These are phyloP conservation scores for Corythornis madagascariensis DNA, from an alignment of 2,113 vertebrate species.

Conservation along the genomic window DNA sequence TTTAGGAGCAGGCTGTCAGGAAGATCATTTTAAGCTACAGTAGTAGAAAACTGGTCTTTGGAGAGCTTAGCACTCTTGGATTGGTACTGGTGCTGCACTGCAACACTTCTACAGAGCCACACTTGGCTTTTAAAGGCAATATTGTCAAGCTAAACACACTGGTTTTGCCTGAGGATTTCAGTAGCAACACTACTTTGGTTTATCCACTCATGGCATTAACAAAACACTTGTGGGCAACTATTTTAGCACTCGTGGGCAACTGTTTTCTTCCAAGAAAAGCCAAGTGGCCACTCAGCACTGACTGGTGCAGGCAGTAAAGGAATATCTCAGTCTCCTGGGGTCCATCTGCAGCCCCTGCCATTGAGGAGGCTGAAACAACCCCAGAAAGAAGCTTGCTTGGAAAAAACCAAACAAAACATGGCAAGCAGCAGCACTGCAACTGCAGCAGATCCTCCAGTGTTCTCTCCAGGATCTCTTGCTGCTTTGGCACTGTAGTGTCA, in stretches of 20 bases:
- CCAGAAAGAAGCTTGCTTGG: not conserved
- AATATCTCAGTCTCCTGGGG: not conserved
- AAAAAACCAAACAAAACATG: not conserved
- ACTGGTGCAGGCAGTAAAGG: not conserved
- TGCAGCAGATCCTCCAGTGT: not conserved
- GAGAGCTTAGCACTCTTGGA: not conserved
- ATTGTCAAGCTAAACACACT: not conserved
- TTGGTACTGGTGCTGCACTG: not conserved
- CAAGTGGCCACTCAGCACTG: not conserved
- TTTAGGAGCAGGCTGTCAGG: not conserved
- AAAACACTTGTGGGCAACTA: not conserved
- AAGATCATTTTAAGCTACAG: not conserved
- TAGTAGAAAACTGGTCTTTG: not conserved
- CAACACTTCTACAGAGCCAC: not conserved
- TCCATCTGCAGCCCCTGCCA: not conserved
- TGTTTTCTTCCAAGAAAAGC: not conserved
- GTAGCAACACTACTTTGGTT: not conserved
- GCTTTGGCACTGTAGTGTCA: not conserved
- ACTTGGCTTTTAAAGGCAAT: not conserved
- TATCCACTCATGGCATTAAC: not conserved
- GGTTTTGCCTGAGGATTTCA: not conserved
- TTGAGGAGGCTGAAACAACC: not conserved
- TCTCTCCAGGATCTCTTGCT: not conserved
- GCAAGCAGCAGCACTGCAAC: not conserved
- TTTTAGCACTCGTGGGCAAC: not conserved